These are phyloP conservation scores for Bovichtus diacanthus DNA, from an alignment of 2,797 vertebrate species.

Conservation along the genomic window DNA sequence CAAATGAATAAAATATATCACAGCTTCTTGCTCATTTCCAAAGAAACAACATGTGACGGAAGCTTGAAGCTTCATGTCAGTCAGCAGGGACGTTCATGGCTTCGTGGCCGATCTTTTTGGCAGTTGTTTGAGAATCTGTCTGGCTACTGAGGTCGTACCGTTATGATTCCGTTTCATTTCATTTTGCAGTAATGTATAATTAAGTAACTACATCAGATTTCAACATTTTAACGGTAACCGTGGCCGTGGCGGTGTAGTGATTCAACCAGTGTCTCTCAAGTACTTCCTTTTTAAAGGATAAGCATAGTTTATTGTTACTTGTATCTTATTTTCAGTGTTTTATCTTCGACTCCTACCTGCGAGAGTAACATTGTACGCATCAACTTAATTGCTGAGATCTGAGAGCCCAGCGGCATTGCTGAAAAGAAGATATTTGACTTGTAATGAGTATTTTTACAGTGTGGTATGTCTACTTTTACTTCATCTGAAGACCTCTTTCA, in stretches of 20 bases:
- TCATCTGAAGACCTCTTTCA: neutral
- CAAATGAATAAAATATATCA: conserved; percentile 17
- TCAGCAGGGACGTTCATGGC: no score
- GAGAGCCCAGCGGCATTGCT: neutral
- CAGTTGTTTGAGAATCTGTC: no score
- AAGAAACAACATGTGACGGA: conserved; percentile 6
- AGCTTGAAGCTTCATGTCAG: neutral
- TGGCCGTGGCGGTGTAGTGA: no score
- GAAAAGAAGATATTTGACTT: neutral
- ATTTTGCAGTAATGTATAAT: no score
- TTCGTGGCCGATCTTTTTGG: no score
- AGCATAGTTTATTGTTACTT: no score
- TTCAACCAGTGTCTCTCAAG: no score
- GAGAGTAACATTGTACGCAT: neutral
- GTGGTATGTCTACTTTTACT: neutral
- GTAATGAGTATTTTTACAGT: neutral
- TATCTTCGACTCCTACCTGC: neutral
- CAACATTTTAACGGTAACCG: no score
- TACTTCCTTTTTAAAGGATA: no score
- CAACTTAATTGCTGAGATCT: neutral
- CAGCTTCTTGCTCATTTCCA: neutral
- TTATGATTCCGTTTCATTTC: no score
- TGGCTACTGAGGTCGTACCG: no score
- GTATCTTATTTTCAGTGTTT: neutral
- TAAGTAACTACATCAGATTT: no score